A percentile compares a stretch with the other conserved stretches of the same genome.
Conservation (phyloP, 2,888 invertebrate genomes). For the Drosophila stalkeri region DNA sequence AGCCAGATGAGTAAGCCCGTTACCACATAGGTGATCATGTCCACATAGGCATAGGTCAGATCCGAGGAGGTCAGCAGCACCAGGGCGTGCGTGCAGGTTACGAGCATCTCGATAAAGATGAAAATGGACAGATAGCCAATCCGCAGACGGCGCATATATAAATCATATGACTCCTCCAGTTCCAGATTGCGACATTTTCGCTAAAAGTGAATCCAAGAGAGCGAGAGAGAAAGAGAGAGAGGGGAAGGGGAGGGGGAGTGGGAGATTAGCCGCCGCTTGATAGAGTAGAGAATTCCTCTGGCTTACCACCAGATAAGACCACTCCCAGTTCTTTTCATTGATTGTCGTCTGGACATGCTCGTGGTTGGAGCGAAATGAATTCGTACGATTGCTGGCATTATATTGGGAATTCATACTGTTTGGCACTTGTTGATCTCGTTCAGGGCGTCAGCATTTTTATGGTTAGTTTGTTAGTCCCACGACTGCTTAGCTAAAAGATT, state of each 20-base stretch:
- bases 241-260: too few species aligned
- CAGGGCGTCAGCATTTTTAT: constrained; percentile 53
- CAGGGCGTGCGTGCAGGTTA: constrained; percentile 88
- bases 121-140: constrained; percentile 92
- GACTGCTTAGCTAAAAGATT: constrained; percentile 53
- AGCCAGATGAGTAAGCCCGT: constrained; percentile 82
- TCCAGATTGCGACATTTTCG: constrained; percentile 91
- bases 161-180: constrained; percentile 90
- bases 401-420: constrained; percentile 68
- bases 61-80: constrained; percentile 86
- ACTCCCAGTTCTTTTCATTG: constrained; percentile 85
- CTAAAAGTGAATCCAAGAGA: constrained; percentile 84
- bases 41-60: constrained; percentile 77
- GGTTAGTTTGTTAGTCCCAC: constrained; percentile 8
- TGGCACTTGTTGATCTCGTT: constrained; percentile 16
- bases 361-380: constrained; percentile 51
- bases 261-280: not conserved
- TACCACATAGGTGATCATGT: constrained; percentile 82
- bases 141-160: constrained; percentile 91
- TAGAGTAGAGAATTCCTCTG: not conserved
- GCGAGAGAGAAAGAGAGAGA: too few species aligned
- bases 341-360: constrained; percentile 65
- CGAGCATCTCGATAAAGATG: constrained; percentile 89
- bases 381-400: constrained; percentile 63
- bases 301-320: constrained; percentile 84